phyloP scores from a whole-genome alignment of 2,797 vertebrate genomes.

The Balearica regulorum region DNA sequence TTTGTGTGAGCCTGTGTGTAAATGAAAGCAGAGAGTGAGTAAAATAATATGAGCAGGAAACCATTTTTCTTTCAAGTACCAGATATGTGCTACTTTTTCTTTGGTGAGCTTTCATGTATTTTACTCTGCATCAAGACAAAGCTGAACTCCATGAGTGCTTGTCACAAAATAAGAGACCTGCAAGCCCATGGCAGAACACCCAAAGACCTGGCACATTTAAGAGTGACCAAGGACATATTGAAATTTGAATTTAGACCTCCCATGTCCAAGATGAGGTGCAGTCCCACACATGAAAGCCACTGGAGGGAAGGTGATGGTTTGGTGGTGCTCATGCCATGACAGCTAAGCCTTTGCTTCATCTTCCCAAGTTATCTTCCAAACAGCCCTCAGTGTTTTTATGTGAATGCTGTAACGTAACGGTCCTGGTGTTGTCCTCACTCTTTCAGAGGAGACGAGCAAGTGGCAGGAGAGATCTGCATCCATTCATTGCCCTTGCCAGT shows the following conservation, averaged over 20 bases:
- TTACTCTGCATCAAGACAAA: not conserved
- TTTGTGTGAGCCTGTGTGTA: not conserved
- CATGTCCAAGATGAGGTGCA: not conserved
- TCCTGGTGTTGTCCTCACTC: not conserved
- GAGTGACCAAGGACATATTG: not conserved
- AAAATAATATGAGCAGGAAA: not conserved
- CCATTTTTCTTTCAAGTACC: not conserved
- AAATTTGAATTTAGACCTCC: not conserved
- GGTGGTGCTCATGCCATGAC: not conserved
- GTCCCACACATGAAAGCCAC: not conserved
- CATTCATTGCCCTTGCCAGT: not conserved
- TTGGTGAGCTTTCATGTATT: not conserved
- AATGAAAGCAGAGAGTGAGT: not conserved
- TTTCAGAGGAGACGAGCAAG: not conserved
- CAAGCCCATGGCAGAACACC: not conserved
- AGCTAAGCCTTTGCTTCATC: not conserved
- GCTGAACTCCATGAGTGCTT: not conserved
- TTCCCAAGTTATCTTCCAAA: not conserved
- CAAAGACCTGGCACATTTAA: not conserved
- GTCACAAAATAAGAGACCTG: not conserved
- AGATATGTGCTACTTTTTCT: not conserved
- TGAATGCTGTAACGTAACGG: not conserved
- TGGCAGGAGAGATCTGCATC: not conserved
- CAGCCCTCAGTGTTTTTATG: not conserved
- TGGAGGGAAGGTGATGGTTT: not conserved